Evolutionary conservation across 2,113 vertebrate genomes (phyloP).

Genomic region (Larimichthys crocea): DNA sequence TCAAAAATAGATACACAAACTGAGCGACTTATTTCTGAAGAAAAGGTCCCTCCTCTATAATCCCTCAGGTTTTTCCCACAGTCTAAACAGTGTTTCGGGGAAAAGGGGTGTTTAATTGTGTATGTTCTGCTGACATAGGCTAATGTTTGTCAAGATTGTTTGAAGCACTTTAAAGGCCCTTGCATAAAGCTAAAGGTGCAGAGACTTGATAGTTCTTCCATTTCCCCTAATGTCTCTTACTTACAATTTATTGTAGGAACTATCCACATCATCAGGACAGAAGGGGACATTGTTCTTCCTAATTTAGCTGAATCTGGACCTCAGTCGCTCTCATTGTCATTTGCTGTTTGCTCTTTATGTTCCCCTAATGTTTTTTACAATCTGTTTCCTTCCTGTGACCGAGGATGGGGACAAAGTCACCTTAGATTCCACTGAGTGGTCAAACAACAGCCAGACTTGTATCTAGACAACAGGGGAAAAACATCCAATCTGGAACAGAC

Average conservation of each 20-base stretch:
- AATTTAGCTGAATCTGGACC: constrained; percentile 22
- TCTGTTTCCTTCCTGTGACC: constrained; percentile 61
- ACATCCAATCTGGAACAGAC: constrained; percentile 48
- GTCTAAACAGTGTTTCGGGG: constrained; percentile 55
- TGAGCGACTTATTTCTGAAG: constrained; percentile 72
- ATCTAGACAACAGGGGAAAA: constrained; percentile 72
- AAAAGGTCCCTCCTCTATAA: constrained; percentile 38
- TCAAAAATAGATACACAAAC: constrained; percentile 83
- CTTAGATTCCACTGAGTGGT: constrained; percentile 37
- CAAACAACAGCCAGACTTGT: constrained; percentile 61
- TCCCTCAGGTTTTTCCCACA: constrained; percentile 70
- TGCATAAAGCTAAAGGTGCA: constrained; percentile 14
- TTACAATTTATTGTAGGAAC: not conserved
- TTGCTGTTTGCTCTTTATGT: constrained; percentile 46
- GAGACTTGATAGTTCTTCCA: not conserved
- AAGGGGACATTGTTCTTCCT: constrained; percentile 4
- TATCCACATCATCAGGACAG: not conserved
- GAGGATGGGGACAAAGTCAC: constrained; percentile 51
- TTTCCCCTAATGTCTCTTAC: not conserved
- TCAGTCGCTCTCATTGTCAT: constrained; percentile 8
- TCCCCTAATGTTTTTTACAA: constrained; percentile 42
- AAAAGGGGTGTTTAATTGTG: constrained; percentile 59
- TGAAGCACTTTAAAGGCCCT: constrained; percentile 44
- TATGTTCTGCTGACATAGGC: constrained; percentile 37
- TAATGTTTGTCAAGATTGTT: constrained; percentile 58